A percentile compares a stretch with the other conserved stretches of the same genome.
These are phyloP conservation scores for Radopholus similis DNA, from an alignment of 1,140 invertebrate genomes.

Conservation along the genomic window DNA sequence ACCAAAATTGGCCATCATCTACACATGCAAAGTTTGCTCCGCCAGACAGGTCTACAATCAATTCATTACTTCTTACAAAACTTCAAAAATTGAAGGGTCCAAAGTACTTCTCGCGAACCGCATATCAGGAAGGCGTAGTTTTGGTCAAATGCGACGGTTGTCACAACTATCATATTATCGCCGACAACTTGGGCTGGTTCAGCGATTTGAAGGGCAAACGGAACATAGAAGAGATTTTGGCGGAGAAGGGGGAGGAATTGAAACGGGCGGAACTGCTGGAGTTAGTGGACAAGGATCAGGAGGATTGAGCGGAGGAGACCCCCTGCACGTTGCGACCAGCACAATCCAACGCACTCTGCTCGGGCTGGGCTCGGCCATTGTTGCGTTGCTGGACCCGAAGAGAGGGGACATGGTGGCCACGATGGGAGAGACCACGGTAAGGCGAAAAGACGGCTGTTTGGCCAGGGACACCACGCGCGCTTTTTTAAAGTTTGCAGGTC, in stretches of 20 bases:
- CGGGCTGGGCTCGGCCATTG: conserved; percentile 17
- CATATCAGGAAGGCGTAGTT: conserved; percentile 64
- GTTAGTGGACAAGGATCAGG: not conserved
- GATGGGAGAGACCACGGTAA: conserved; percentile 38
- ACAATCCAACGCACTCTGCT: not conserved
- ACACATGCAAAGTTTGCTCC: conserved; percentile 59
- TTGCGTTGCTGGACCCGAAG: conserved; percentile 27
- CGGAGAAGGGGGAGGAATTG: conserved; percentile 62
- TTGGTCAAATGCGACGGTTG: conserved; percentile 60
- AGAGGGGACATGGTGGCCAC: conserved; percentile 40
- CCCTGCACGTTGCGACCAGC: not conserved
- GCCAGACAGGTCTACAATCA: conserved; percentile 40
- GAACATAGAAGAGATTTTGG: conserved; percentile 65
- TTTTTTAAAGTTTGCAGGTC: not conserved
- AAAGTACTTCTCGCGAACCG: conserved; percentile 62
- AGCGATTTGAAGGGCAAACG: conserved; percentile 61
- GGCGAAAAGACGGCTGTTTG: not conserved
- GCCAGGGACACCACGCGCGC: not conserved
- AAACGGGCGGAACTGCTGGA: not conserved
- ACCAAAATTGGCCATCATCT: conserved; percentile 36
- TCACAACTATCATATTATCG: conserved; percentile 63
- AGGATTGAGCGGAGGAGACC: conserved; percentile 1
- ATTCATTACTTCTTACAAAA: not conserved
- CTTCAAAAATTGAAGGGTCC: conserved; percentile 47
- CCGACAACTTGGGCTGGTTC: conserved; percentile 65